Evolutionary conservation across 37 sponge, comb jelly and placozoan genomes (phyloP), one percentile per base, ranked within the genome.

Genomic region (Trichoplax adhaerens): DNA sequence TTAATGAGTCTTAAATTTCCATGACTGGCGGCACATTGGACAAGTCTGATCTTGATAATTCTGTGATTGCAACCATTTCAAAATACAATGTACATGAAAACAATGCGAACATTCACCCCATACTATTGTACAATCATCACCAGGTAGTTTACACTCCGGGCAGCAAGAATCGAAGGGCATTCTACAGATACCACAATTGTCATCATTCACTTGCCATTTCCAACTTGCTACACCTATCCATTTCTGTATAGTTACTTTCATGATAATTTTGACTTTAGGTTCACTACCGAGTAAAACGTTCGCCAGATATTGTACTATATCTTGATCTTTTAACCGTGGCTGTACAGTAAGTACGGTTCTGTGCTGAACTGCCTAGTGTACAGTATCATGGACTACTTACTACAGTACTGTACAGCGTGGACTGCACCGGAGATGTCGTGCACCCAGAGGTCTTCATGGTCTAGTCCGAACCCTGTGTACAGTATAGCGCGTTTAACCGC

Each of bases 161-260:
- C 96, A 95, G 71, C 88, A 84, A 4, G 88, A 83, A 63, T 95
- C 96, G 78, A 95, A 95, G 2, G 80, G 81, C 58, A 77, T 69
- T 5, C 99, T 66, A 77, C 99, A 98, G 47, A 98, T 98, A 8
- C 99, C 99, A 75, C 99, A 98, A 54, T 91, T 86, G 56, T 86
- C 87, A 58, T 91, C 99, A 57, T 84, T 84, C n/a, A 91, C 74
- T 2, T 84, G 74, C 99, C 99, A 98, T 64, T 87, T 87, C 99
- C 99, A 98, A 5, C 87, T 71, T 3, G 94, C 99, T 50, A 98
- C 99, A 3, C 81, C 94, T 0, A 71, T 75, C 99, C 99, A 98
- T 7, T 78, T 83, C 5, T 61, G 56, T 3, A 81, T 57, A 50
- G 62, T 79, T 68, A 79, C 72, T 56, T 58, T 77, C 69, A 77